Base-by-base conservation (phyloP, 2,888 invertebrate species). In the Taenaris catops region DNA sequence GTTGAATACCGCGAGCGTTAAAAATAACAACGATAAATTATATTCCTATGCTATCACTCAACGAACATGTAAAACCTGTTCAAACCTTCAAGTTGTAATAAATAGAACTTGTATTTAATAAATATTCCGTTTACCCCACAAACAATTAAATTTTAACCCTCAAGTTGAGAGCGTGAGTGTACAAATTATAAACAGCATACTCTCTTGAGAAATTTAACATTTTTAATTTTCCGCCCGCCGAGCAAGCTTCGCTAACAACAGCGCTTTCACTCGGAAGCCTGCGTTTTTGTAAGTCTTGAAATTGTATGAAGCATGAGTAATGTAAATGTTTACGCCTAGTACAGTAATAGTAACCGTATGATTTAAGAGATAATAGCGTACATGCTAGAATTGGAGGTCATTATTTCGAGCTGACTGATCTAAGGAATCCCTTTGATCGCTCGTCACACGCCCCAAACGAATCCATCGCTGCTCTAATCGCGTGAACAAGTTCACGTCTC, bases 151-250 rank as follows among this genome's bases (percentile, higher is more conserved):
- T 63, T 63, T 62, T 55, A 55, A 49, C 48, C 50, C 48, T 46
- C 48, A 39, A 65, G 51, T 65, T 65, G 63, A 66, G 61, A 55
- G 53, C 59, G 51, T 46, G 46, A 58, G 58, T 48, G 53, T 56
- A 55, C 55, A 63, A 58, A 64, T 45, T 38, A 34, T 42, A 36
- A 46, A 27, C 65, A 68, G 61, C 59, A 60, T 64, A 62, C 58
- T 57, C 62, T 57, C 66, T 54, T 12, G 50, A 53, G 65, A 49
- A 63, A 70, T 64, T 62, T 58, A 19, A 64, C 63, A 56, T 63
- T 73, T 73, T 71, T 74, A 72, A 79, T 76, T 75, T 78, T 76
- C 75, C 68, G 68, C 70, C 61, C 58, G 69, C 66, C 71, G 63
- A 61, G 51, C 69, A 67, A 62, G 60, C 64, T 66, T 72, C 66